Evolutionary conservation across 2,888 invertebrate species (phyloP), one percentile per base, ranked within the genome.

Genomic region (Lysandra coridon): DNA sequence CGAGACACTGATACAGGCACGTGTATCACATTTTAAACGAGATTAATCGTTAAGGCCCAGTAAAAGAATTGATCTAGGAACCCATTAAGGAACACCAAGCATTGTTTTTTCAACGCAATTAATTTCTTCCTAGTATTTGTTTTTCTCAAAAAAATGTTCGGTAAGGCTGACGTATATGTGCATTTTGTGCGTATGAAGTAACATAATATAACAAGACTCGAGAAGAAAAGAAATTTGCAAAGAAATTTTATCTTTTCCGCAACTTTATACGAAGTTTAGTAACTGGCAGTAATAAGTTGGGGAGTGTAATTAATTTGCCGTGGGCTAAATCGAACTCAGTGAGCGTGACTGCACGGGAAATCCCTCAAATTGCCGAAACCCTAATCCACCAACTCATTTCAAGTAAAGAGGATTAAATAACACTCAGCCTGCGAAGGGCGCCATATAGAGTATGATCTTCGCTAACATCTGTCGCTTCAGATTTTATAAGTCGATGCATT

Each of bases 271-370:
- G 30, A 64, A 33, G 30, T 10, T 23, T 23, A 23, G 23, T 23
- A 23, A 23, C 23, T 23, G 23, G 23, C 14, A 69, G 12, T 33
- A 69, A 69, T 33, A 69, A 69, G 30, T 64, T 30, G 4, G 62
- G 62, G 64, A 33, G 69, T 69, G 33, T 33, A 69, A 69, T 69
- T 69, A 69, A 69, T 69, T 69, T 69, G 33, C 33, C 69, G 69
- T 14, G 69, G 30, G 33, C 69, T 69, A 69, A 69, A 14, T 69
- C 69, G 33, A 33, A 30, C 7, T 69, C 69, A 33, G 14, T 69
- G 33, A 33, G 69, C 69, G 69, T 69, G 33, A 69, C 69, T 30
- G 62, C 62, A 23, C 62, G 33, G 33, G 30, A 69, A 69, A 69
- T 69, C 69, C 69, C 69, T 33, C 14, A 33, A 69, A 69, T 69